Base-by-base conservation (phyloP, 2,888 invertebrate genomes). In the Dyspetes luteomarginatus region DNA sequence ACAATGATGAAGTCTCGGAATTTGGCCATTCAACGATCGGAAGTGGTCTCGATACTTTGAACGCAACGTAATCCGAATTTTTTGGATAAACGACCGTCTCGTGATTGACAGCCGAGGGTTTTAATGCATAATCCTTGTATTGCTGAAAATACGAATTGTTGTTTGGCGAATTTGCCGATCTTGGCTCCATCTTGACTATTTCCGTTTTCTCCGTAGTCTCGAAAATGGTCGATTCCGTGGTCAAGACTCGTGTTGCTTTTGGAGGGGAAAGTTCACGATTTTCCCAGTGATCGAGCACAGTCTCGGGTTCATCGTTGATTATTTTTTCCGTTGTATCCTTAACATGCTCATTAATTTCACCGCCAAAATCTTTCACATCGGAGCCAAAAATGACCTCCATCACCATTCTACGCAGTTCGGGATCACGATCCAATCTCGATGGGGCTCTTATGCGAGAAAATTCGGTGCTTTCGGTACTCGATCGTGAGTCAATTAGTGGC, bases 71-170 rank as follows among this genome's bases (percentile, higher is more conserved):
- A 17, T 52, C 55, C 4, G 58, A 41, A 2, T 26, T 62, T 28
- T 56, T 52, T 9, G 58, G 45, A 43, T 65, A 78, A 24, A 72
- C 43, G 17, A 76, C 69, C 2, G 67, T 24, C 41, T 85, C 84
- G 28, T 83, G 84, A 0, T 82, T 79, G 45, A 80, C 58, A 0
- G 82, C 64, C 0, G 89, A 87, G 45, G 89, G 89, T 36, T 94
- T 94, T 83, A 95, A 92, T 92, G 96, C 96, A 87, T 96, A 96
- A 84, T 96, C 94, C 89, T 30, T n/a, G 15, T 41, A 68, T 41
- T 26, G 9, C 7, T 68, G 24, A 15, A 12, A 24, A 24, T 52
- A 55, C 12, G 96, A 96, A 91, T 96, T 96, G 87, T 94, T 95
- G 88, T 94, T 55, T 94, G 82, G 94, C 93, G 5, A 94, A 94